These are phyloP conservation scores for Cotesia vestalis DNA, from an alignment of 1,140 invertebrate species.

Conservation along the genomic window DNA sequence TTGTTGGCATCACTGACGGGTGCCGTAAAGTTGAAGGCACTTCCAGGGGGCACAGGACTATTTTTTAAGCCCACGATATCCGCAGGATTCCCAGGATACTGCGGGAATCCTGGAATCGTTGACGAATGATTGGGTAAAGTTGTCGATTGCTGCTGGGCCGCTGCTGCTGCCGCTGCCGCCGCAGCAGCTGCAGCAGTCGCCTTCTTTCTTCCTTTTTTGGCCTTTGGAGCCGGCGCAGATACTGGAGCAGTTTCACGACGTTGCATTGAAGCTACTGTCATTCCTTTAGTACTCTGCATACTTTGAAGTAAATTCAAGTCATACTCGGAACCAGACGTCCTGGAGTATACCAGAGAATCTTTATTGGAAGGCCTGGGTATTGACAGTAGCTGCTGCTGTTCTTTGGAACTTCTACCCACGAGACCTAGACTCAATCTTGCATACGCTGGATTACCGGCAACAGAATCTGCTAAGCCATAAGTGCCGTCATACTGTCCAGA, in stretches of 20 bases:
- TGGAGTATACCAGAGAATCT: constrained; percentile 54
- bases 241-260: constrained; percentile 36
- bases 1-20: constrained; percentile 49
- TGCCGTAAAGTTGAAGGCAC: constrained; percentile 60
- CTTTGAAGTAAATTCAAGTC: constrained; percentile 59
- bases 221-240: constrained; percentile 41
- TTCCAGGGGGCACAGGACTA: constrained; percentile 50
- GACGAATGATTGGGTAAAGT: constrained; percentile 40
- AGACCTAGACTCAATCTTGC: constrained; percentile 56
- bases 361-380: constrained; percentile 54
- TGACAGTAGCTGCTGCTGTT: constrained; percentile 57
- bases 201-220: constrained; percentile 54
- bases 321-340: constrained; percentile 50
- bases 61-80: constrained; percentile 56
- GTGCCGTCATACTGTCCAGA: constrained; percentile 53
- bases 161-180: too few species aligned
- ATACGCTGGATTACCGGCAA: constrained; percentile 54
- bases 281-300: constrained; percentile 55
- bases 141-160: constrained; percentile 11
- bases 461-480: constrained; percentile 54
- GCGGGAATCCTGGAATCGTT: constrained; percentile 44
- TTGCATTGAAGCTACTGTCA: constrained; percentile 41
- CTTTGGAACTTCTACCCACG: constrained; percentile 50
- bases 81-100: constrained; percentile 35
- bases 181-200: constrained; percentile 37